Evolutionary conservation across 2,797 vertebrate genomes (phyloP), one percentile per base, ranked within the genome.

Genomic region (Natrix natrix): DNA sequence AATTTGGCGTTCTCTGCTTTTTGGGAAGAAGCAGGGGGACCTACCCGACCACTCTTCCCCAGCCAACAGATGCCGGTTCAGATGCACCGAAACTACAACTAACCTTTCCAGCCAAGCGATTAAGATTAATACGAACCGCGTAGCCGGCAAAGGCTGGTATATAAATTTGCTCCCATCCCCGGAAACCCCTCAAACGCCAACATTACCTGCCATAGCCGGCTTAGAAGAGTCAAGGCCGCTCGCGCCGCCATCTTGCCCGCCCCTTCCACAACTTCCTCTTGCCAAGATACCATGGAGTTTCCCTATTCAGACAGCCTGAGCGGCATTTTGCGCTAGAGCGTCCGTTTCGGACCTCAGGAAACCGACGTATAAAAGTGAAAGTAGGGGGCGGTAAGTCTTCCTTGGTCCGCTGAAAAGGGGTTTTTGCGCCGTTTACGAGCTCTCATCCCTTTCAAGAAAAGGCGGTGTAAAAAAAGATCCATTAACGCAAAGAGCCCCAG

Each of bases 201-300:
- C 0, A 91, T 59, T 93, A 96, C 96, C 96, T 96, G 96, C 0
- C 91, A 91, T 0, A 96, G 32, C 17, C 94, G 57, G 92, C 92
- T 48, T 24, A 93, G 95, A 28, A 95, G 0, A 0, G 1, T n/a
- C 52, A 69, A 1, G 0, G 28, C n/a, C 3, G 60, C 59, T 26
- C 86, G 32, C 6, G 93, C 94, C 89, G 96, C 96, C 97, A 97
- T 97, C 37, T 95, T 93, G n/a, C 0, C 55, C 2, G 6, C 0
- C 22, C 16, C 83, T 87, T 78, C 16, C 1, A 86, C 88, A 89
- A 5, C 88, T 91, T 92, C 92, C 94, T 17, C 20, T 86, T 0
- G n/a, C 13, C n/a, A 1, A 28, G 1, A 14, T 37, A 12, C 22
- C 87, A 55, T 24, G 0, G n/a, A 87, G 11, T 8, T 5, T 1